phyloP scores from a whole-genome alignment of 2,797 vertebrate species.

The Phylloscopus collybita region DNA sequence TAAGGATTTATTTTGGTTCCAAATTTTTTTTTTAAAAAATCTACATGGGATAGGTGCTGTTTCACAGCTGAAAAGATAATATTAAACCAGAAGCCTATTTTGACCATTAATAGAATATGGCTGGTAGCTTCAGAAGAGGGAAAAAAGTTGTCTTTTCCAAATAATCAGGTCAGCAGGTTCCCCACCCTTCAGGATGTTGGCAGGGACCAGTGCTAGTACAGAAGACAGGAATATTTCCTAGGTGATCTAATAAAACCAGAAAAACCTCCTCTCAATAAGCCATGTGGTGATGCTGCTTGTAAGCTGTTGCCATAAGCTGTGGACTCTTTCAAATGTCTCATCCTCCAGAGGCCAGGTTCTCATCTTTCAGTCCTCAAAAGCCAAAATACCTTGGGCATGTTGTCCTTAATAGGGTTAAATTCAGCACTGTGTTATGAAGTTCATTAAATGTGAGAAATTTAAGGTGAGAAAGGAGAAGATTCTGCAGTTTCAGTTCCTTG shows the following conservation, averaged over 20 bases:
- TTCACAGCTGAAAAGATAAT: slow-evolving; percentile 1
- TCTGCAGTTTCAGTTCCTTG: background rate
- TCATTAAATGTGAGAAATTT: background rate
- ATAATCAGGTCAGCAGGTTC: background rate
- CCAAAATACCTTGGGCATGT: background rate
- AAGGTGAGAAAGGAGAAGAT: background rate
- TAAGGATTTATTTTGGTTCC: background rate
- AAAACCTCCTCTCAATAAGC: background rate
- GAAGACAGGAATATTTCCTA: background rate
- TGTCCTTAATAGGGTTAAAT: background rate
- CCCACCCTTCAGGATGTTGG: background rate
- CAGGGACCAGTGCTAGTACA: background rate
- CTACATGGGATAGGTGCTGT: background rate
- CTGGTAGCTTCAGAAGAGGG: background rate
- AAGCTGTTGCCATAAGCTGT: background rate
- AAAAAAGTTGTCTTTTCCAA: background rate
- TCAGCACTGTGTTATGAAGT: background rate
- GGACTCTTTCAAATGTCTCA: background rate
- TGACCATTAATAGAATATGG: background rate
- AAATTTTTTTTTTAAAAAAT: background rate
- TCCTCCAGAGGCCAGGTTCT: background rate
- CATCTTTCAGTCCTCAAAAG: background rate
- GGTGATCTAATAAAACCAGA: background rate
- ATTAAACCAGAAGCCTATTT: background rate
- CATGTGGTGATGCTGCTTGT: background rate